Evolutionary conservation across 2,888 invertebrate species (phyloP).

Genomic region (Sinohyriopsis cumingii): DNA sequence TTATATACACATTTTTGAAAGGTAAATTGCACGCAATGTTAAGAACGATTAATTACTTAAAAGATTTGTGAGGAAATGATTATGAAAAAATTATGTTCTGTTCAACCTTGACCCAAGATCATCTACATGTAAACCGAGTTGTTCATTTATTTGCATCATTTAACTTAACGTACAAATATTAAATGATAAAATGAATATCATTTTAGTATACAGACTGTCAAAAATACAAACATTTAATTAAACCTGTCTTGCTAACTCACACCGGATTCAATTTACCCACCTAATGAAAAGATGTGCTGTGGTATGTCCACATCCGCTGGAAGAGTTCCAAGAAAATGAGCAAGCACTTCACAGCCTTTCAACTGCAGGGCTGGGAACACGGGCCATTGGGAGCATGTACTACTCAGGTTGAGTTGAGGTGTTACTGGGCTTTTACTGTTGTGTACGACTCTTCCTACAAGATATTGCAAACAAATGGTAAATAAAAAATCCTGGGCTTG

Average conservation of each 20-base stretch:
- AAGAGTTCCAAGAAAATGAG: conserved; percentile 45
- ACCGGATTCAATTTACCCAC: conserved; percentile 17
- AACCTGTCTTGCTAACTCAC: background rate
- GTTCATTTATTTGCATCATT: no score
- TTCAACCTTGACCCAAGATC: no score
- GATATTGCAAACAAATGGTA: background rate
- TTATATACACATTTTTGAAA: no score
- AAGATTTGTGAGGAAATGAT: no score
- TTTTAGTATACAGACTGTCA: background rate
- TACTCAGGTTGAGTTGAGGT: conserved; percentile 44
- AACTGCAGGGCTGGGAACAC: conserved; percentile 46
- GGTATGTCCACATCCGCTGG: conserved; percentile 23
- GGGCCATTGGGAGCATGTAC: conserved; percentile 23
- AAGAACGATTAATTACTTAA: no score
- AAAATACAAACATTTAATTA: background rate
- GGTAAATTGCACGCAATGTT: no score
- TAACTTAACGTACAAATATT: no score
- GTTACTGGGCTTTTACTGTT: conserved; percentile 50
- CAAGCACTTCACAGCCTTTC: conserved; percentile 51
- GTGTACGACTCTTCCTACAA: conserved; percentile 21
- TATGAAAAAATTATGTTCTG: no score
- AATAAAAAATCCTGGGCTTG: background rate
- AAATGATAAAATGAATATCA: no score
- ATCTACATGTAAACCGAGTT: no score
- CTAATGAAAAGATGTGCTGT: conserved; percentile 22